Base-by-base conservation (phyloP, 2,797 vertebrate genomes). In the Morus bassanus region DNA sequence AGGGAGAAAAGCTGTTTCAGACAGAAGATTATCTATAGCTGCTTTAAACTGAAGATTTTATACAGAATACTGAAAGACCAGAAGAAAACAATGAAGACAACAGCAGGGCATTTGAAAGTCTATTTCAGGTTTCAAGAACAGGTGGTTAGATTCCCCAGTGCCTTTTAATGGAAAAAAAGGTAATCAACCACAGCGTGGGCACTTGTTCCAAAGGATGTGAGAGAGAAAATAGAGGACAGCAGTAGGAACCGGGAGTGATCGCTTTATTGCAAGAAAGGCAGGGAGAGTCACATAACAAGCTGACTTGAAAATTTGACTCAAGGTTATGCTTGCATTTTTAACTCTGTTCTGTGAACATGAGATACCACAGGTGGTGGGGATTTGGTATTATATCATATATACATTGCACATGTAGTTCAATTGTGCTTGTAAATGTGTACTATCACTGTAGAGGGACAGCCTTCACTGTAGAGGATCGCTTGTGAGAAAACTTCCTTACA, bases 111-210 rank as follows among this genome's bases (percentile, higher is more conserved):
- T 93, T 93, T 88, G 27, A 37, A 95, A 87, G 60, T 67, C 89
- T 96, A 82, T 85, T 89, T 93, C 86, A 81, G 57, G 46, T 83
- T 96, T 85, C 72, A 89, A 27, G 61, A 95, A 65, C 39, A 81
- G 75, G 54, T 91, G 56, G 53, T 82, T 89, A 91, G 78, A 83
- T 93, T 74, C 50, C 68, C 33, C 25, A 25, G 37, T 89, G 74
- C 56, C 83, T 90, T 91, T 88, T 63, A 79, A 27, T 12, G 67
- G 43, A 28, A 69, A 37, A 56, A 79, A 87, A 70, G 16, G 45
- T 82, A 93, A 86, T 85, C 65, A 87, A 35, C 69, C 88, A 15
- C 90, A 79, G 41, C 76, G 70, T 41, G 63, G 45, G 23, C 7
- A 1, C 19, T 87, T 80, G 10, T 77, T 93, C 43, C 57, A 83